Conservation (phyloP, 1,140 invertebrate species). For the Drosophila pectinifera region DNA sequence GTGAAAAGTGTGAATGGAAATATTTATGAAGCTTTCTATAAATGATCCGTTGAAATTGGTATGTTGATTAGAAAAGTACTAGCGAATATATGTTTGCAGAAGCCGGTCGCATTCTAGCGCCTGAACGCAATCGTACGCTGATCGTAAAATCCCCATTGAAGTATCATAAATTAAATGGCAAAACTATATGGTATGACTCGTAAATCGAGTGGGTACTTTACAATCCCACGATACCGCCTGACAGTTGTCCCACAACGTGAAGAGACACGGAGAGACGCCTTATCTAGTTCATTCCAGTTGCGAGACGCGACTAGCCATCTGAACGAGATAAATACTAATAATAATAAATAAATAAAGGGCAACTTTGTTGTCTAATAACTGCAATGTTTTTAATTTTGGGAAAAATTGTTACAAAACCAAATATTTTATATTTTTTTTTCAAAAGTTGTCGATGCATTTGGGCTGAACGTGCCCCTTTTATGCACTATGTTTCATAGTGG, state of each 20-base stretch:
- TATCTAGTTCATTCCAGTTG: no score
- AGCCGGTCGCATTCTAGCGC: slow-evolving; percentile 5
- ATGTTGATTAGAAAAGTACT: not conserved
- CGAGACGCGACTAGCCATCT: no score
- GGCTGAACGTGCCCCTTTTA: no score
- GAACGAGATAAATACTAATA: no score
- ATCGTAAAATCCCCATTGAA: slow-evolving; percentile 35
- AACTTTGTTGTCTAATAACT: no score
- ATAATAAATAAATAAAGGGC: no score
- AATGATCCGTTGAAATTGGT: not conserved
- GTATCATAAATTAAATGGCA: slow-evolving; percentile 38
- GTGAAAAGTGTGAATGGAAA: slow-evolving; percentile 9
- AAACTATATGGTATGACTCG: slow-evolving; percentile 26
- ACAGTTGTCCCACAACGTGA: slow-evolving; percentile 8
- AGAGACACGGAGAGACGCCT: slow-evolving; percentile 2
- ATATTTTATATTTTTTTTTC: no score
- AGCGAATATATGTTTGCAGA: not conserved
- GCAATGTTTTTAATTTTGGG: no score
- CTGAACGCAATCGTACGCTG: slow-evolving; percentile 9
- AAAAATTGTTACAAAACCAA: no score
- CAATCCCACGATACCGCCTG: slow-evolving; percentile 27
- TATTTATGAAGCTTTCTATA: slow-evolving; percentile 18
- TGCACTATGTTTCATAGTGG: no score
- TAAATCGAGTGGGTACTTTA: slow-evolving; percentile 36
- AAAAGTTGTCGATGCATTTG: no score